Conservation (phyloP, 2,888 invertebrate species). For the Phortica magna region DNA sequence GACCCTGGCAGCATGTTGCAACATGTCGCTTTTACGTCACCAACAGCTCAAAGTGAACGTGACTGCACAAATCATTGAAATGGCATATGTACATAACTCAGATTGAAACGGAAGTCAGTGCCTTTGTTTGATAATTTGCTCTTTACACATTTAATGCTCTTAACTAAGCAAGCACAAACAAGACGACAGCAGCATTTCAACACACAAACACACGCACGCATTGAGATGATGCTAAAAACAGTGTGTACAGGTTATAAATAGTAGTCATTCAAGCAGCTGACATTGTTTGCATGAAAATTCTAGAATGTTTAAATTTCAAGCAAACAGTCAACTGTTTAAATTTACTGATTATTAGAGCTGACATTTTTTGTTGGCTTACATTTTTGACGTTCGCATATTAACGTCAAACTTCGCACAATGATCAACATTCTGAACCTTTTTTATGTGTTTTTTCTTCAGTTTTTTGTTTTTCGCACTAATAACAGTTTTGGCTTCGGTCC, state of each 20-base stretch:
- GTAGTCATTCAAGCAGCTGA: not conserved
- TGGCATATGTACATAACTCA: not conserved
- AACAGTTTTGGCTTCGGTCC: conserved; percentile 49
- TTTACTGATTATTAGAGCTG: not conserved
- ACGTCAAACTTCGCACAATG: conserved; percentile 42
- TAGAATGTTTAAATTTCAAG: not conserved
- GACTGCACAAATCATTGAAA: too few species aligned
- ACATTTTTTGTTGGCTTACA: not conserved
- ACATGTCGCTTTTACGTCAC: not conserved
- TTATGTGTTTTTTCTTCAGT: conserved; percentile 10
- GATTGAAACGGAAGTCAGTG: not conserved
- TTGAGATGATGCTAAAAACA: too few species aligned
- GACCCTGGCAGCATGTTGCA: conserved; percentile 2
- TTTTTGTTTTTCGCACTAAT: conserved; percentile 43
- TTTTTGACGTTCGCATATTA: conserved; percentile 30
- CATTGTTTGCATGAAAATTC: too few species aligned
- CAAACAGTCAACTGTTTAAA: not conserved
- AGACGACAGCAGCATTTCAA: too few species aligned
- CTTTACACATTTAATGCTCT: not conserved
- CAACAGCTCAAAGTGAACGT: not conserved
- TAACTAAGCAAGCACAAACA: too few species aligned
- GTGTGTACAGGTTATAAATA: too few species aligned
- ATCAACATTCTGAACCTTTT: conserved; percentile 28
- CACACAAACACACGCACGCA: too few species aligned
- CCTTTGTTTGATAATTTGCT: not conserved